These are phyloP conservation scores for Lasiurus borealis DNA, from an alignment of 2,113 vertebrate genomes.

Conservation along the genomic window DNA sequence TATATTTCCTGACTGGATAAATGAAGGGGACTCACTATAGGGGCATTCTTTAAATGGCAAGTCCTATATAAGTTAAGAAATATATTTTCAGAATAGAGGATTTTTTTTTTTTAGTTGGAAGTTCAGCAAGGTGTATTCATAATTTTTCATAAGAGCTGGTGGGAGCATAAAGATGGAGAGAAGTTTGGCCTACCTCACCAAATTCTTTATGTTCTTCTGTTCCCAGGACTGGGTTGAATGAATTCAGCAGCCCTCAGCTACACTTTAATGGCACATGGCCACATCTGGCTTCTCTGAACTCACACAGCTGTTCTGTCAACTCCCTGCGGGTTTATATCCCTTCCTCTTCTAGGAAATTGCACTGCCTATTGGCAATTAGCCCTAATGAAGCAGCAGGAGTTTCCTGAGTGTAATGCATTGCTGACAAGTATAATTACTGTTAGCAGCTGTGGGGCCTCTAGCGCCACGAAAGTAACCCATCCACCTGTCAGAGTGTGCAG, in stretches of 20 bases:
- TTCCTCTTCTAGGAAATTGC: slow-evolving; percentile 80
- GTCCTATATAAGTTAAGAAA: slow-evolving; percentile 35
- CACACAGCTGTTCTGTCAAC: slow-evolving; percentile 82
- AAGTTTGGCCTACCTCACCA: slow-evolving; percentile 54
- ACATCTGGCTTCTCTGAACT: slow-evolving; percentile 80
- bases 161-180: slow-evolving; percentile 27
- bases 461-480: slow-evolving; percentile 74
- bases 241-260: slow-evolving; percentile 79
- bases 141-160: slow-evolving; percentile 28
- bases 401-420: slow-evolving; percentile 82
- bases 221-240: slow-evolving; percentile 66
- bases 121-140: background rate
- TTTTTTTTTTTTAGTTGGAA: background rate
- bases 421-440: slow-evolving; percentile 83
- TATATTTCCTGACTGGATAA: slow-evolving; percentile 29
- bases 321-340: slow-evolving; percentile 78
- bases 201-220: slow-evolving; percentile 64
- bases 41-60: background rate
- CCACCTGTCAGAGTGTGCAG: slow-evolving; percentile 78
- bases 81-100: background rate
- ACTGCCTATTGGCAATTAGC: slow-evolving; percentile 83
- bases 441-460: slow-evolving; percentile 81
- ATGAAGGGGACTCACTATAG: background rate
- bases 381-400: slow-evolving; percentile 83
- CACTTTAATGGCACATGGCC: slow-evolving; percentile 76